These are phyloP conservation scores for Atlantisia rogersi DNA, from an alignment of 2,113 vertebrate genomes.

Conservation along the genomic window DNA sequence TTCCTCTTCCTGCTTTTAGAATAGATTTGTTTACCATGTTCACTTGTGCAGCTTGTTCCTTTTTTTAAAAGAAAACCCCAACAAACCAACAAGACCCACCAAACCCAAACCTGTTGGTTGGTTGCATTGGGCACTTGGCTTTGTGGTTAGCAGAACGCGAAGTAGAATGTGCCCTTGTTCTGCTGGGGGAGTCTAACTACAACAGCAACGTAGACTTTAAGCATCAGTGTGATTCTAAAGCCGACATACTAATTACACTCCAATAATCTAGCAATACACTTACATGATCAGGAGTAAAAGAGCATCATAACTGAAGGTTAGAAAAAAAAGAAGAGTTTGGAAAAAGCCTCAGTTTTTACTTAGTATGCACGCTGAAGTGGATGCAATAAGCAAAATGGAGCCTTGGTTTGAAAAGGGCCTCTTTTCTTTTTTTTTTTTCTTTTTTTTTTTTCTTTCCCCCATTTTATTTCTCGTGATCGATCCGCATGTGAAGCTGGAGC, in stretches of 20 bases:
- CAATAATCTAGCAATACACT: background rate
- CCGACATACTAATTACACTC: background rate
- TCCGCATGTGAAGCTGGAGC: conserved; percentile 38
- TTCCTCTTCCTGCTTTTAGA: background rate
- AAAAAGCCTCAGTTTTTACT: background rate
- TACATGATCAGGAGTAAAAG: background rate
- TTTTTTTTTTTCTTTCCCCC: background rate
- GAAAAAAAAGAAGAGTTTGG: background rate
- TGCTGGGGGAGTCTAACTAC: background rate
- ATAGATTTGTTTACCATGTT: background rate
- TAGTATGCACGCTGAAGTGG: background rate
- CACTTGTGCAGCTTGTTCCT: background rate
- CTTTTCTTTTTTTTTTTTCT: conserved; percentile 1
- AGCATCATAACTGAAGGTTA: background rate
- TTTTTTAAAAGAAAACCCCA: no score
- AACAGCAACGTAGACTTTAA: background rate
- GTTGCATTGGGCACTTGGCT: background rate
- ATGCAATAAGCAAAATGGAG: background rate
- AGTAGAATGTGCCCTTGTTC: background rate
- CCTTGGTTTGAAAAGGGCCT: conserved; percentile 32
- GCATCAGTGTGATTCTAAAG: background rate
- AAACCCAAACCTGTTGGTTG: background rate
- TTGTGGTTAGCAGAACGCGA: background rate
- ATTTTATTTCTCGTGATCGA: conserved; percentile 46
- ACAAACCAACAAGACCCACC: no score